phyloP scores from a whole-genome alignment of 2,888 invertebrate genomes.

The Omphaloscelis lunosa region DNA sequence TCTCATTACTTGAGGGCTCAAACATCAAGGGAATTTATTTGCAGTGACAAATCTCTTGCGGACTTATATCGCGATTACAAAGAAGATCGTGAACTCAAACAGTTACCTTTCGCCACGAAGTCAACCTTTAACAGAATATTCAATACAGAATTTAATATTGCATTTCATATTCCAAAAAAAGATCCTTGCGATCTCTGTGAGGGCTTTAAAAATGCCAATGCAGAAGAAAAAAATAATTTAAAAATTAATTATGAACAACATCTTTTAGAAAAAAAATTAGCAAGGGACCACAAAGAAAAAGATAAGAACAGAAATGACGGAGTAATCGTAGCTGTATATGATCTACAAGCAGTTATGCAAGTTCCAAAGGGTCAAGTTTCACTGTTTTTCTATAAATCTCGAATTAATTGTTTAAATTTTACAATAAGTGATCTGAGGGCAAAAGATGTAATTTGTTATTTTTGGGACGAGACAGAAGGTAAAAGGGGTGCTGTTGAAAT shows the following conservation, averaged over 20 bases:
- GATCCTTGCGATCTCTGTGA: too few relatives aligned
- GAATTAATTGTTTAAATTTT: slow-evolving; percentile 6
- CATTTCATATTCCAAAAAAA: too few relatives aligned
- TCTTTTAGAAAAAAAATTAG: too few relatives aligned
- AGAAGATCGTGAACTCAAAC: too few relatives aligned
- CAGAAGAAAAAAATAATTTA: too few relatives aligned
- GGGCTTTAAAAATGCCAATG: too few relatives aligned
- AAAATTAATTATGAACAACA: too few relatives aligned
- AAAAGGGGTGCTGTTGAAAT: slow-evolving; percentile 2
- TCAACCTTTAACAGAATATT: background rate
- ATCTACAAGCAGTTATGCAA: slow-evolving; percentile 2
- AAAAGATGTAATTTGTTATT: background rate
- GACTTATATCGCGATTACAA: too few relatives aligned
- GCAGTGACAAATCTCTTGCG: background rate
- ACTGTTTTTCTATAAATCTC: slow-evolving; percentile 6
- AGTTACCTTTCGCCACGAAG: background rate
- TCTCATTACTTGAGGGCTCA: background rate
- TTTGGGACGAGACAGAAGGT: slow-evolving; percentile 1
- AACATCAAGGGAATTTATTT: background rate
- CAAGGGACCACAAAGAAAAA: too few relatives aligned
- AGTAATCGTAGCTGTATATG: background rate
- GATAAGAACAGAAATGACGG: background rate
- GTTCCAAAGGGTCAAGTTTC: slow-evolving; percentile 3
- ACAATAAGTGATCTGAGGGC: slow-evolving; percentile 3
- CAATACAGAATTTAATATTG: slow-evolving; percentile 3